Base-by-base conservation (phyloP, 2,888 invertebrate genomes). In the Cataglyphis albicans region DNA sequence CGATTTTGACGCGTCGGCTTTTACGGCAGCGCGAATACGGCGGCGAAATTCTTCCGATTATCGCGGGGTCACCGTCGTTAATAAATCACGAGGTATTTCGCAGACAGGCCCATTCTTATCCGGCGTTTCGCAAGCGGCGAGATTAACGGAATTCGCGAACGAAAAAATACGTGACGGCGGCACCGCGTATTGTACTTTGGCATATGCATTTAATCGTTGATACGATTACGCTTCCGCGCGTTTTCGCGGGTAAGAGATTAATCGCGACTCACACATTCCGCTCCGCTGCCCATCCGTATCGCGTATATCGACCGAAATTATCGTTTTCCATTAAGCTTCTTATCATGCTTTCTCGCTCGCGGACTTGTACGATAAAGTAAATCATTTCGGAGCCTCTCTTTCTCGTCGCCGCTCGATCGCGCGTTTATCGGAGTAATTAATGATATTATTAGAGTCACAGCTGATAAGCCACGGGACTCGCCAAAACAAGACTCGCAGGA, bases 171-270 rank as follows among this genome's bases (percentile, higher is more conserved):
- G 57, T 12, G 78, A 73, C 57, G 57, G 21, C 38, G 38, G 21
- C 38, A 41, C 9, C 6, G 68, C 67, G 38, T 55, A 0, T 29
- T 29, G 78, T 25, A 78, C 78, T 78, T 78, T 78, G 74, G 74
- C 57, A 73, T 44, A 73, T 44, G 78, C 75, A 18, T 59, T 59
- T 78, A 64, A 70, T 78, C 70, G 41, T 48, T 5, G 48, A 57
- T 6, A 65, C 73, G 82, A 82, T 63, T 72, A 76, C 85, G 85
- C 80, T 83, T 87, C 65, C 84, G 70, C 76, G 82, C 52, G 63
- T 44, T 35, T 75, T 70, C 52, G 25, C 76, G 48, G n/a, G 6
- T 38, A n/a, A 52, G 38, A 78, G 64, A 65, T 64, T 57, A 64
- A 81, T 75, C 63, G 48, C 21, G 32, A 38, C 64, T 74, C 52